These are phyloP conservation scores for Tenebrio molitor DNA, from an alignment of 1,140 invertebrate species.

Conservation along the genomic window DNA sequence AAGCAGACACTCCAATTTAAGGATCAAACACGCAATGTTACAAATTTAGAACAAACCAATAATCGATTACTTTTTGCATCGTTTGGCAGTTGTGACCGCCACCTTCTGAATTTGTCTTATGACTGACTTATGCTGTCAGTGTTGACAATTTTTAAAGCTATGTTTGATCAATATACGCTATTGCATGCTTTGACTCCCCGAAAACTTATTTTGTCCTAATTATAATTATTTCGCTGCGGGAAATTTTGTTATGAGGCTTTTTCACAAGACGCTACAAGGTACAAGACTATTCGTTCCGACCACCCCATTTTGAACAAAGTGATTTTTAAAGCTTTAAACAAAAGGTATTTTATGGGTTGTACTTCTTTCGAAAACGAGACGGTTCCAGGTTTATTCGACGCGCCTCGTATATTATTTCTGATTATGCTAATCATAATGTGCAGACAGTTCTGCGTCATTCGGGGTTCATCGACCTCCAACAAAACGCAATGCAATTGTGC, in stretches of 20 bases:
- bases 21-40: slow-evolving; percentile 52
- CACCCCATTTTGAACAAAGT: no score
- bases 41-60: slow-evolving; percentile 52
- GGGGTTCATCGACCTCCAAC: slow-evolving; percentile 9
- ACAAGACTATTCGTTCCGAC: not conserved
- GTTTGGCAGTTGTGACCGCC: slow-evolving; percentile 27
- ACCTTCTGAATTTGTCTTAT: slow-evolving; percentile 25
- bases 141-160: slow-evolving; percentile 61
- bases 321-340: no score
- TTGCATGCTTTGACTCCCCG: slow-evolving; percentile 52
- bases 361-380: no score
- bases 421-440: slow-evolving; percentile 35
- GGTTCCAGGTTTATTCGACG: no score
- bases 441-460: slow-evolving; percentile 21
- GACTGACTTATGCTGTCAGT: slow-evolving; percentile 47
- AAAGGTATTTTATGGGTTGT: no score
- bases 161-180: slow-evolving; percentile 59
- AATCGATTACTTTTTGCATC: slow-evolving; percentile 42
- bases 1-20: slow-evolving; percentile 54
- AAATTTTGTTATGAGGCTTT: slow-evolving; percentile 29
- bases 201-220: slow-evolving; percentile 49
- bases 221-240: slow-evolving; percentile 38
- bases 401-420: slow-evolving; percentile 11
- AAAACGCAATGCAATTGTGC: slow-evolving; percentile 35
- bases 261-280: slow-evolving; percentile 23